Percentiles rank a stretch among this genome's conserved stretches.
These are phyloP conservation scores for Spea multiplicata DNA, from an alignment of 2,113 vertebrate species.

Conservation along the genomic window DNA sequence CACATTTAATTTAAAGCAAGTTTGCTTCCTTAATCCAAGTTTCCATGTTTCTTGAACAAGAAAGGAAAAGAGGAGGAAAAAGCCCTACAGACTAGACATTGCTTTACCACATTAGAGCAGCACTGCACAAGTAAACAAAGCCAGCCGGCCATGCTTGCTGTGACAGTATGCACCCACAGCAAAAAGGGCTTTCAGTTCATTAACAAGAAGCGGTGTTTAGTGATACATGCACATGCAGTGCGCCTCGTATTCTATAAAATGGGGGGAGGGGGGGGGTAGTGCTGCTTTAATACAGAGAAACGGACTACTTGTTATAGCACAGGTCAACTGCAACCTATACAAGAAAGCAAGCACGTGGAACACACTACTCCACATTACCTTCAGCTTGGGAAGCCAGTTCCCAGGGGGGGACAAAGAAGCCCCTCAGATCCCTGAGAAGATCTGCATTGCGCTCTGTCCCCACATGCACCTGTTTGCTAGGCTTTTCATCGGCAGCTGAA, in stretches of 20 bases:
- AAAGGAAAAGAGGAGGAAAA: no score
- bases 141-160: no score
- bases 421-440: slow-evolving; percentile 75
- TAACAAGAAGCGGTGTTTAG: no score
- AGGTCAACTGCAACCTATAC: slow-evolving; percentile 20
- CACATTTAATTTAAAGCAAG: no score
- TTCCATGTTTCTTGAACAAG: no score
- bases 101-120: neutral
- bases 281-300: neutral
- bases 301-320: neutral
- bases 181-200: no score
- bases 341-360: slow-evolving; percentile 52
- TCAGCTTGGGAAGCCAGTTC: slow-evolving; percentile 68
- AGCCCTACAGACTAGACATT: neutral
- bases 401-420: slow-evolving; percentile 74
- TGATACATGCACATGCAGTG: no score
- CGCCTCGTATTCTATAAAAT: no score
- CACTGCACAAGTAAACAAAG: neutral
- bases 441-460: slow-evolving; percentile 70
- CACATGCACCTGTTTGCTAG: slow-evolving; percentile 60
- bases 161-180: no score
- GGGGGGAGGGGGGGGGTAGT: neutral
- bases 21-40: no score
- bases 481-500: slow-evolving; percentile 64
- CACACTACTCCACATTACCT: slow-evolving; percentile 63